phyloP scores from a whole-genome alignment of 2,888 invertebrate genomes.

The Ophion slaviceki region DNA sequence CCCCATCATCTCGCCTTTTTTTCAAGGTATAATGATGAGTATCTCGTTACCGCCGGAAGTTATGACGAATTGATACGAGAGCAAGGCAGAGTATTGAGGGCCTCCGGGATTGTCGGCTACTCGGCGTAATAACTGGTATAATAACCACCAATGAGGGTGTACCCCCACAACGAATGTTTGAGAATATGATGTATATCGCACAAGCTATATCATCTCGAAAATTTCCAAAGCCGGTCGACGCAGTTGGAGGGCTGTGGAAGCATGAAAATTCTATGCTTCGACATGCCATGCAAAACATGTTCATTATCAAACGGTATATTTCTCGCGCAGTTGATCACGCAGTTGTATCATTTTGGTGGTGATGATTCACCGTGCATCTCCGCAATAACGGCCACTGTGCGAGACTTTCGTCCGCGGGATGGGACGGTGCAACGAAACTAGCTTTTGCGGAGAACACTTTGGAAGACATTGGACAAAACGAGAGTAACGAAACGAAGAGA shows the following conservation, averaged over 20 bases:
- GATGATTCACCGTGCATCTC: conserved; percentile 19
- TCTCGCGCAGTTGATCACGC: conserved; percentile 9
- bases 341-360: conserved; percentile 5
- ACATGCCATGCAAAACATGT: background rate
- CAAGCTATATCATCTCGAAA: background rate
- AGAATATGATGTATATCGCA: conserved; percentile 18
- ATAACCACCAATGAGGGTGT: conserved; percentile 38
- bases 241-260: background rate
- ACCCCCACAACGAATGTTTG: conserved; percentile 31
- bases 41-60: conserved; percentile 77
- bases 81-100: conserved; percentile 2
- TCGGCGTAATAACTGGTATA: conserved; percentile 56
- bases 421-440: conserved; percentile 32
- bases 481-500: conserved; percentile 29
- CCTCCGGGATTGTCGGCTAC: conserved; percentile 28
- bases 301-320: conserved; percentile 14
- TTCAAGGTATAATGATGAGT: conserved; percentile 75
- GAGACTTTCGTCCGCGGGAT: conserved; percentile 40
- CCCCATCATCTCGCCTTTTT: conserved; percentile 22
- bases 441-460: conserved; percentile 49
- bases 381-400: conserved; percentile 23
- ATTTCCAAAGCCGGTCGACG: background rate
- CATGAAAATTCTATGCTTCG: background rate
- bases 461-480: conserved; percentile 51
- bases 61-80: conserved; percentile 76